phyloP scores from a whole-genome alignment of 2,888 invertebrate genomes.

The Cryptosula pallasiana region DNA sequence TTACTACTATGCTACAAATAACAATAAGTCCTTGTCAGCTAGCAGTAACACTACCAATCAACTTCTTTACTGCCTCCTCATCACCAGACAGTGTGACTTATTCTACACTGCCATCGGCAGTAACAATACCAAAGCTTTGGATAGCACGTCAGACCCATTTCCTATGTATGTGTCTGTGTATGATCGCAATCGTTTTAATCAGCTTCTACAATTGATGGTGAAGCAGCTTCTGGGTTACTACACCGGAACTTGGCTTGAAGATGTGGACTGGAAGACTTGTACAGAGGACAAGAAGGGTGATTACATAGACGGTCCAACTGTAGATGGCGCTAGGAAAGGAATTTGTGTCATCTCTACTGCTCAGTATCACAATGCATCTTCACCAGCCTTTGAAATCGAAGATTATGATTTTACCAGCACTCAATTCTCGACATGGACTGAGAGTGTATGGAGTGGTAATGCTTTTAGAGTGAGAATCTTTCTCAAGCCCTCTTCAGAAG shows the following conservation, averaged over 20 bases:
- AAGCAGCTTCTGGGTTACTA: slow-evolving; percentile 2
- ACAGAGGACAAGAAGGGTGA: neutral
- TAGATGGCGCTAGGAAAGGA: slow-evolving; percentile 26
- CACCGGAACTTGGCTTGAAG: neutral
- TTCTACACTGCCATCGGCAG: slow-evolving; percentile 34
- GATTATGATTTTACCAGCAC: slow-evolving; percentile 38
- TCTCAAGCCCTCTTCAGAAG: slow-evolving; percentile 39
- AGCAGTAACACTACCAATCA: slow-evolving; percentile 25
- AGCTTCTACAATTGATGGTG: neutral
- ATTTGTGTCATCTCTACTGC: slow-evolving; percentile 35
- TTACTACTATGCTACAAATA: neutral
- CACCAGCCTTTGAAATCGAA: slow-evolving; percentile 37
- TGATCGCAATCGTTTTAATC: neutral
- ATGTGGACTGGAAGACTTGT: neutral
- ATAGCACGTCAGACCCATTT: neutral
- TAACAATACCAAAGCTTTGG: slow-evolving; percentile 27
- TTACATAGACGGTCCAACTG: neutral
- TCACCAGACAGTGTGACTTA: slow-evolving; percentile 38
- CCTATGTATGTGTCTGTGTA: slow-evolving; percentile 11
- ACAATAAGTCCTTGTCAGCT: neutral
- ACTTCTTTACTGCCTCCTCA: slow-evolving; percentile 41
- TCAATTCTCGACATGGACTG: slow-evolving; percentile 46
- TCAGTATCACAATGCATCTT: slow-evolving; percentile 33
- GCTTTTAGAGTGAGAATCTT: slow-evolving; percentile 38
- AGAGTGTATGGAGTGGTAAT: slow-evolving; percentile 38